Evolutionary conservation across 1,140 invertebrate species (phyloP), one percentile per base, ranked within the genome.

Genomic region (Aphidius ervi): DNA sequence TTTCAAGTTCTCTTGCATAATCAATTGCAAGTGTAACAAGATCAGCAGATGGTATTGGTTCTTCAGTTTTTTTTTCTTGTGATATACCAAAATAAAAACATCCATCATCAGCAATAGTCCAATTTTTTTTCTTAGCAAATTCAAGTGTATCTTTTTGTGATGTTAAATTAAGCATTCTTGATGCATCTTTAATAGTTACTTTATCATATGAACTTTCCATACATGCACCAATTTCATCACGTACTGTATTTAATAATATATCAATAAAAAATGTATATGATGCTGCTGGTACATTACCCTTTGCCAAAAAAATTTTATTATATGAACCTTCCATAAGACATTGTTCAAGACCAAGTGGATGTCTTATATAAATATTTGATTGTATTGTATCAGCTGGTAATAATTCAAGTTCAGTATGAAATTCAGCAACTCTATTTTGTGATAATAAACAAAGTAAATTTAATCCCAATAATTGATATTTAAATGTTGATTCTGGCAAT

Each of bases 261-360:
- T 98, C 94, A 82, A 99, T 99, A 75, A 99, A 99, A 68, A 95
- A 93, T 61, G 92, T 95, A 76, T 98, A 99, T 58, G 90, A 93
- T 61, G 92, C 90, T 8, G 95, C 93, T 52, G 97, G 97, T n/a
- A 98, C 95, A 81, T 96, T 96, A 47, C 88, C 92, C 82, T 96
- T 88, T 5, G 90, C 90, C 47, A 93, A 76, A 72, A 93, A 94
- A 58, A 94, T 91, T 85, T 99, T 99, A 76, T 99, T 99, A 73
- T 99, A 99, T 61, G 93, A 95, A 40, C 98, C 97, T 81, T 99
- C 98, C 96, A 99, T 99, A 47, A 99, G 83, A 80, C 96, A 98
- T 73, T 99, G 97, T 72, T 99, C 97, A 65, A 99, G 83, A 42
- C 93, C 94, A 1, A 99, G 83, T 0, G 97, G 95, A 76, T 98